phyloP scores from a whole-genome alignment of 2,113 vertebrate genomes.

The Corythoichthys haematopterus region DNA sequence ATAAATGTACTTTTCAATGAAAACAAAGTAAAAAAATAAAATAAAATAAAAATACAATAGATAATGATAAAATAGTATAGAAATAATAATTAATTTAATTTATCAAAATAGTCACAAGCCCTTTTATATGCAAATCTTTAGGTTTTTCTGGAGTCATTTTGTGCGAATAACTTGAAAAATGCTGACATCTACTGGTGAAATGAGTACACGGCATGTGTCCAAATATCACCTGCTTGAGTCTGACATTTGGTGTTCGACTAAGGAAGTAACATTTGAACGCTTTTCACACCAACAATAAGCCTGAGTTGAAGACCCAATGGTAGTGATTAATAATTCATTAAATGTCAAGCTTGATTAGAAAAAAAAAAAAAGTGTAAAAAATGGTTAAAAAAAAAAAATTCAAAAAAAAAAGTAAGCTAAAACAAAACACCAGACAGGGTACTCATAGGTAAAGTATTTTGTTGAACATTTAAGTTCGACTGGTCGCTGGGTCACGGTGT shows the following conservation, averaged over 20 bases:
- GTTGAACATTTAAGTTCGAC: not conserved
- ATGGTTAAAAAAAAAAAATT: not conserved
- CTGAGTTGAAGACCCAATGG: too few relatives aligned
- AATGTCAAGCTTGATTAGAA: too few relatives aligned
- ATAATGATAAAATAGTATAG: too few relatives aligned
- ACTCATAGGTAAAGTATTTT: not conserved
- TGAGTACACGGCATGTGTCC: accelerated
- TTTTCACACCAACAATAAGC: not conserved
- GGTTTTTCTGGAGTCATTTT: not conserved
- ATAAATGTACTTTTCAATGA: too few relatives aligned
- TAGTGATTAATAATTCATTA: too few relatives aligned
- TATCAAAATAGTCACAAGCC: not conserved
- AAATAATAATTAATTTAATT: not conserved
- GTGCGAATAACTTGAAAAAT: not conserved
- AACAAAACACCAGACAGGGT: not conserved
- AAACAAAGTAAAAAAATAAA: not conserved
- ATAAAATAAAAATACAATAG: not conserved
- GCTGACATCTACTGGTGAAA: constrained; percentile 39
- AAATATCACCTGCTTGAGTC: not conserved
- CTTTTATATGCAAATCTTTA: not conserved
- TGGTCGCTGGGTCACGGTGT: constrained; percentile 63
- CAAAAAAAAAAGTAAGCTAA: not conserved
- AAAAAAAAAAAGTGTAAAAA: too few relatives aligned
- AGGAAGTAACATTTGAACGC: not conserved
- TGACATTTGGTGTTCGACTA: not conserved